Conservation (phyloP, 2,113 vertebrate species). For the Forbesichthys agassizii region DNA sequence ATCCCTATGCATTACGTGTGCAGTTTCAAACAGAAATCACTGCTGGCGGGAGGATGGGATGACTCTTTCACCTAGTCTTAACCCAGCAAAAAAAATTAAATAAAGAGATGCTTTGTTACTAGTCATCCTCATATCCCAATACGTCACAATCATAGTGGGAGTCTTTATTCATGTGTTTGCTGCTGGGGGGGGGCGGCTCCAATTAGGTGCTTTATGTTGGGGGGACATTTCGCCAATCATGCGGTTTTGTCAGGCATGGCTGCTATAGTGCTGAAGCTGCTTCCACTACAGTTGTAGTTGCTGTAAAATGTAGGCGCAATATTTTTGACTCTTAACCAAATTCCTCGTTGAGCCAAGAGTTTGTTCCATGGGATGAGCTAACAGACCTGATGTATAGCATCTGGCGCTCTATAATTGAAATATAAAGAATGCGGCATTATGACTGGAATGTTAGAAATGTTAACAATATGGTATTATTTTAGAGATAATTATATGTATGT, state of each 20-base stretch:
- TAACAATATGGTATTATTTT: slow-evolving; percentile 62
- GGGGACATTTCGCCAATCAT: too few species aligned
- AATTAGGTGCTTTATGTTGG: too few species aligned
- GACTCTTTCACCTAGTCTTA: too few species aligned
- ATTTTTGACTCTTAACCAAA: background rate
- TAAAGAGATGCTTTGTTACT: too few species aligned
- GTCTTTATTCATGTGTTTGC: too few species aligned
- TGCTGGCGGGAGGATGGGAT: too few species aligned
- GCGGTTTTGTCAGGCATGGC: background rate
- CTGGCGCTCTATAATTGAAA: slow-evolving; percentile 63
- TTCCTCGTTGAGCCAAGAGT: slow-evolving; percentile 18
- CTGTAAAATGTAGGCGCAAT: background rate
- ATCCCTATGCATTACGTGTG: too few species aligned
- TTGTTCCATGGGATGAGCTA: slow-evolving; percentile 48
- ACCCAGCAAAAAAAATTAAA: too few species aligned
- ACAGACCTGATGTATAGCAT: slow-evolving; percentile 51
- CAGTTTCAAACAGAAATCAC: too few species aligned
- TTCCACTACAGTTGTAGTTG: slow-evolving; percentile 18
- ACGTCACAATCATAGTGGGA: too few species aligned
- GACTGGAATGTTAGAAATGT: slow-evolving; percentile 63
- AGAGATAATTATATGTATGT: slow-evolving; percentile 75
- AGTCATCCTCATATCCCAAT: too few species aligned
- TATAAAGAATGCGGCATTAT: slow-evolving; percentile 33
- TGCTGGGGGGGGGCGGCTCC: too few species aligned
- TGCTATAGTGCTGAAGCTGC: slow-evolving; percentile 20